phyloP scores from a whole-genome alignment of 2,113 vertebrate species.

The Tringa solitaria region DNA sequence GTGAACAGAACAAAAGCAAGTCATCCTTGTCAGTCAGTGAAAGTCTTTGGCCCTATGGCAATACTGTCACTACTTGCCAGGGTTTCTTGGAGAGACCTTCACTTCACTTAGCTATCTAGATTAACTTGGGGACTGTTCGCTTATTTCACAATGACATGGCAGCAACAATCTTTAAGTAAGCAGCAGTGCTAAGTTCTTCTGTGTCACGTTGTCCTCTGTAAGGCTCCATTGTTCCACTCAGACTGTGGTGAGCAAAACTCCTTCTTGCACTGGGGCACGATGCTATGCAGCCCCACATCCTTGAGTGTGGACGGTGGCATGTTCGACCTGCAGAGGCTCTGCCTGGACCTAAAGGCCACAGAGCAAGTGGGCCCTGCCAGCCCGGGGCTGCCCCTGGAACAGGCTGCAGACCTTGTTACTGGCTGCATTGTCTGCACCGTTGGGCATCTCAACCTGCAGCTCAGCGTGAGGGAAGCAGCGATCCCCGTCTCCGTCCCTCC shows the following conservation, averaged over 20 bases:
- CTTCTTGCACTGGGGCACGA: neutral
- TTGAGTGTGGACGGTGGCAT: neutral
- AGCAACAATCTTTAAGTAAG: neutral
- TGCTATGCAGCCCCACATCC: neutral
- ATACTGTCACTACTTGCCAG: neutral
- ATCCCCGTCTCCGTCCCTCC: neutral
- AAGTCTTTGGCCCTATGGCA: neutral
- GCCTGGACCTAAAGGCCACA: neutral
- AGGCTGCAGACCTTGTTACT: neutral
- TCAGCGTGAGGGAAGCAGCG: fast-evolving
- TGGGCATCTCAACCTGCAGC: neutral
- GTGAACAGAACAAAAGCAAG: neutral
- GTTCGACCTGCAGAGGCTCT: neutral
- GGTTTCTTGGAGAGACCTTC: neutral
- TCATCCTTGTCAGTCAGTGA: neutral
- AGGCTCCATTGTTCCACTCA: neutral
- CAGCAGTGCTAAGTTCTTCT: neutral
- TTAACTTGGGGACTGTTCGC: neutral
- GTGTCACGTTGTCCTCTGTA: neutral
- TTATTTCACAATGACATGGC: neutral
- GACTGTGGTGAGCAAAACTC: neutral
- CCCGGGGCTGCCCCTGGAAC: neutral
- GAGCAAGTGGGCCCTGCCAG: fast-evolving
- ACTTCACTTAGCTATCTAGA: neutral
- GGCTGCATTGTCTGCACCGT: neutral